A percentile compares a stretch with the other conserved stretches of the same genome.
Evolutionary conservation across 1,140 invertebrate species (phyloP).

Genomic region (Papilio polytes): DNA sequence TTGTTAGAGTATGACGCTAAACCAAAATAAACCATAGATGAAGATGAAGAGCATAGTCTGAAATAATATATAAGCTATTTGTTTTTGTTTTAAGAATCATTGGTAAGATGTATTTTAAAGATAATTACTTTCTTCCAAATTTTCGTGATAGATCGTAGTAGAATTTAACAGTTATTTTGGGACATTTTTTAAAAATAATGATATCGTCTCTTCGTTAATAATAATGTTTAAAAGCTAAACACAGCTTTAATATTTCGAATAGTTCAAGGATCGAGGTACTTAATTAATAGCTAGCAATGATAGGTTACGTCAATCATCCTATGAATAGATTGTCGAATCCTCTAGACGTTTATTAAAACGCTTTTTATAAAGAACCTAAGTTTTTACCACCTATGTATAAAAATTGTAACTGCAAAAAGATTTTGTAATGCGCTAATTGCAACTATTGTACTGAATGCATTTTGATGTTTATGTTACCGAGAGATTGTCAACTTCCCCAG

Average conservation of each 20-base stretch:
- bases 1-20: too few species aligned
- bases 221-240: background rate
- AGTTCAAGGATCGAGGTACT: background rate
- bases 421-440: background rate
- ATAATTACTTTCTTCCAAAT: too few species aligned
- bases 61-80: too few species aligned
- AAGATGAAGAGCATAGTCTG: too few species aligned
- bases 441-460: too few species aligned
- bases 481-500: too few species aligned
- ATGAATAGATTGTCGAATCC: background rate
- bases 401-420: background rate
- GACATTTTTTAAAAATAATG: background rate
- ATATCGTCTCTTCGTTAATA: background rate
- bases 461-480: too few species aligned
- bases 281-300: background rate
- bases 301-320: background rate
- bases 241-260: background rate
- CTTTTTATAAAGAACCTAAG: background rate
- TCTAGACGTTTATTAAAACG: background rate
- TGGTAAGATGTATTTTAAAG: too few species aligned
- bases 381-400: background rate
- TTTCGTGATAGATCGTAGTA: too few species aligned
- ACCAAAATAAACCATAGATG: too few species aligned
- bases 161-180: too few species aligned
- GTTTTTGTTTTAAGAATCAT: too few species aligned